Percentiles rank a stretch among this genome's conserved stretches.
Conservation (phyloP, 2,113 vertebrate genomes). For the Gorsachius goisagi region DNA sequence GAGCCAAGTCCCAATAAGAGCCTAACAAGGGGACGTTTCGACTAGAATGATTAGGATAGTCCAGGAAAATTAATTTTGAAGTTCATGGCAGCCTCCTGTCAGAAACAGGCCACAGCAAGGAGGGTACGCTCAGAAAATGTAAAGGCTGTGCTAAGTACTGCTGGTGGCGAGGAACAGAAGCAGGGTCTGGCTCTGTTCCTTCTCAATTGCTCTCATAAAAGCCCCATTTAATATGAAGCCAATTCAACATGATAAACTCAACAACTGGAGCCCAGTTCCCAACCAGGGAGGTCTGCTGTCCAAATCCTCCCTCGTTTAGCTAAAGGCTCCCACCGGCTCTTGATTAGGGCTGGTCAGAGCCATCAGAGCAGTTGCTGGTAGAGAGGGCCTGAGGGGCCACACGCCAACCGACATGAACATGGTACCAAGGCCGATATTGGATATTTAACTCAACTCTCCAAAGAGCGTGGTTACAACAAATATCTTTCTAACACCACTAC, state of each 20-base stretch:
- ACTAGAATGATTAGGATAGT: constrained; percentile 17
- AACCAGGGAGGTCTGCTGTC: neutral
- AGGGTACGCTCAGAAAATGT: neutral
- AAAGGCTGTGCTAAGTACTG: neutral
- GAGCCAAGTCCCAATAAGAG: neutral
- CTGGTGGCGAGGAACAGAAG: neutral
- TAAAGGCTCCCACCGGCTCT: neutral
- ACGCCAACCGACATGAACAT: fast-evolving
- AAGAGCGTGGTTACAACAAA: neutral
- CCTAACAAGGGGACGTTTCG: neutral
- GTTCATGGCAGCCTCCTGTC: constrained; percentile 29
- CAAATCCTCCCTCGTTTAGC: neutral
- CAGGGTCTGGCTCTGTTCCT: constrained; percentile 27
- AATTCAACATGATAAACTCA: neutral
- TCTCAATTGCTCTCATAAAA: neutral
- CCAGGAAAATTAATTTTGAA: constrained; percentile 56
- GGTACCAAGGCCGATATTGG: fast-evolving
- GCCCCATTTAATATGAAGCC: neutral
- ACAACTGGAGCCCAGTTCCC: neutral
- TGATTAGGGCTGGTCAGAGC: neutral
- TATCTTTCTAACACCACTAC: neutral
- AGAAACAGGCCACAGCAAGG: neutral
- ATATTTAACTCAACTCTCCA: neutral
- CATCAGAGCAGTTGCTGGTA: neutral
- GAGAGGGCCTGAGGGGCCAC: neutral